Evolutionary conservation across 2,888 invertebrate species (phyloP), one percentile per base, ranked within the genome.

Genomic region (Crocallis elinguaria): DNA sequence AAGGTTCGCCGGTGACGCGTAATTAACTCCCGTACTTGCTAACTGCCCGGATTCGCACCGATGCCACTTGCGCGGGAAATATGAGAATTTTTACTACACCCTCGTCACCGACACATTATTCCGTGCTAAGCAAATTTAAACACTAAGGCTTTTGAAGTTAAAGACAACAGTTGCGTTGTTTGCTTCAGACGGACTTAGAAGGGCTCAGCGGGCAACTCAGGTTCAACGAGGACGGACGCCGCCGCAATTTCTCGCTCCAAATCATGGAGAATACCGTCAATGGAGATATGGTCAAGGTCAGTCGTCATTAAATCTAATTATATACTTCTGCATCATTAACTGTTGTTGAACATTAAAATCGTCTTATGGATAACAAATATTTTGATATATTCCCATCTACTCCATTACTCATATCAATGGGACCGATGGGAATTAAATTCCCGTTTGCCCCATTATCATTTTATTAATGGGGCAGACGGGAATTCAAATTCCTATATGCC

Each of bases 211-310:
- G 98, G 30, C 94, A 94, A 77, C 95, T 98, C 72, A 94, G 95
- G 62, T 98, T 98, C 90, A 95, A 95, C 80, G 96, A 97, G 64
- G 94, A 94, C 70, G 98, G 98, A 16, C 93, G 95, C 65, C 93
- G 98, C 49, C 94, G 94, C 75, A 97, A 98, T 90, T 98, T 97
- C 82, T 95, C 96, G 0, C 91, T 98, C 49, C 96, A 97, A 79
- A 95, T 97, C 57, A 95, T 98, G 67, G 96, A 97, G 85, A 95
- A 98, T 95, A 97, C 96, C 9, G 95, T 96, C 50, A 96, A 96
- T 67, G 96, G 97, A 69, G 96, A 96, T 17, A 95, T 97, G 94
- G 95, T 96, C 8, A 97, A 97, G 93, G 95, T 95, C 79, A 84
- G 81, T 7, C 7, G 21, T 14, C 38, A 35, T 16, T 1, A n/a